Evolutionary conservation across 35 echinoderm and acorn worm species (phyloP), one percentile per base, ranked within the genome.

Genomic region (Strongylocentrotus purpuratus): DNA sequence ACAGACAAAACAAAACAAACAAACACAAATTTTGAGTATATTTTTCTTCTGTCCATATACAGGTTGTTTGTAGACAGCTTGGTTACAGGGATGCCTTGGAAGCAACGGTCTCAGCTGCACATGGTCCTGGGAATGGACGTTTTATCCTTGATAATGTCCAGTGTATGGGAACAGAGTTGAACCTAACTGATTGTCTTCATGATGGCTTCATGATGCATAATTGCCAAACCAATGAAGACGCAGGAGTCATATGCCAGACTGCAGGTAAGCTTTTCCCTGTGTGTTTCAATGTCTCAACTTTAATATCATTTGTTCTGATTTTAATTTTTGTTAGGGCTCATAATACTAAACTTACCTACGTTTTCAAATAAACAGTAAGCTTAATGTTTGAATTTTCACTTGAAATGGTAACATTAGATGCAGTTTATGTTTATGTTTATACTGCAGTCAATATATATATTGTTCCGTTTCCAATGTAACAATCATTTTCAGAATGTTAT

Each of bases 1-100:
- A 41, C 35, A 41, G 70, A 31, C 0, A 31, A 17, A 85, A 20
- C 1, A 33, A 3, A 41, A 41, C 35, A 41, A 41, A 41, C 35
- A n/a, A n/a, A n/a, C n/a, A n/a, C n/a, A n/a, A n/a, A n/a, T n/a
- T n/a, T n/a, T n/a, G n/a, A n/a, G n/a, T 28, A 22, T 78, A 7
- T 28, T n/a, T 28, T n/a, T 28, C 65, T n/a, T n/a, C 8, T n/a
- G 22, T 78, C 20, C 6, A 7, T n/a, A 25, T 9, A n/a, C 87
- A 89, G 87, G 87, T 89, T 89, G 87, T 89, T 33, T 89, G 87
- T 89, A 33, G 87, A 46, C 87, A 89, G 87, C 87, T 89, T 89
- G 87, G 87, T 28, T 89, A 89, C 87, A 33, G 87, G 5, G 87
- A 89, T 89, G 87, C 87, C 87, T 31, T 89, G 33, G 87, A 89